Evolutionary conservation across 2,797 vertebrate species (phyloP).

Genomic region (Crypturellus tataupa): DNA sequence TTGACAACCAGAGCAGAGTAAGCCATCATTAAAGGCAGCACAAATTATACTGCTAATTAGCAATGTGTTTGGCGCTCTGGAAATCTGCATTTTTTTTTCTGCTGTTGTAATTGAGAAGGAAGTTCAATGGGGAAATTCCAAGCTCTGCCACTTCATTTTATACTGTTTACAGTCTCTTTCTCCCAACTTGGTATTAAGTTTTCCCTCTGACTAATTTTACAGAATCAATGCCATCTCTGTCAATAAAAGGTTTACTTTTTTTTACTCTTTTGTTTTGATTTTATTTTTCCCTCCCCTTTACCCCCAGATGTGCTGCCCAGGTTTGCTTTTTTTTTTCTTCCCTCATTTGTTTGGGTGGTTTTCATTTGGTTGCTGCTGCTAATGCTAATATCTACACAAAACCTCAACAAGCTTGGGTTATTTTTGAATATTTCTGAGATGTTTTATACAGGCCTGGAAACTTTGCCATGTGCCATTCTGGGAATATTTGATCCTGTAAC

Average conservation of each 20-base stretch:
- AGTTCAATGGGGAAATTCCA: conserved; percentile 44
- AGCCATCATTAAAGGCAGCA: conserved; percentile 43
- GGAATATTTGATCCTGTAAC: not conserved
- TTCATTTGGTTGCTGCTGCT: not conserved
- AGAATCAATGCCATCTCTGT: not conserved
- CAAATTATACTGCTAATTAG: conserved; percentile 76
- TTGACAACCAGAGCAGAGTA: conserved; percentile 57
- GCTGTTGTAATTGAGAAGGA: conserved; percentile 3
- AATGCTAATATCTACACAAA: not conserved
- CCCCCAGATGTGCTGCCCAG: not conserved
- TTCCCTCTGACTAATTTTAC: conserved; percentile 55
- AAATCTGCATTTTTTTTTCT: conserved; percentile 22
- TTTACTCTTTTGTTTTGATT: not conserved
- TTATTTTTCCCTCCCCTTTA: no score
- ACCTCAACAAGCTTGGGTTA: not conserved
- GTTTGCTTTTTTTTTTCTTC: not conserved
- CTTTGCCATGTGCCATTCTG: not conserved
- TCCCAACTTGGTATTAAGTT: not conserved
- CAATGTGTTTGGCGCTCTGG: conserved; percentile 42
- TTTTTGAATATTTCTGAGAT: not conserved
- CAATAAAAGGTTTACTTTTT: conserved; percentile 10
- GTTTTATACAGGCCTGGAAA: not conserved
- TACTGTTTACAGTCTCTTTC: not conserved
- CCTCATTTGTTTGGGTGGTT: not conserved
- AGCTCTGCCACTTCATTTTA: conserved; percentile 11